Evolutionary conservation across 2,797 vertebrate species (phyloP), one percentile per base, ranked within the genome.

Genomic region (Anguilla marmorata): DNA sequence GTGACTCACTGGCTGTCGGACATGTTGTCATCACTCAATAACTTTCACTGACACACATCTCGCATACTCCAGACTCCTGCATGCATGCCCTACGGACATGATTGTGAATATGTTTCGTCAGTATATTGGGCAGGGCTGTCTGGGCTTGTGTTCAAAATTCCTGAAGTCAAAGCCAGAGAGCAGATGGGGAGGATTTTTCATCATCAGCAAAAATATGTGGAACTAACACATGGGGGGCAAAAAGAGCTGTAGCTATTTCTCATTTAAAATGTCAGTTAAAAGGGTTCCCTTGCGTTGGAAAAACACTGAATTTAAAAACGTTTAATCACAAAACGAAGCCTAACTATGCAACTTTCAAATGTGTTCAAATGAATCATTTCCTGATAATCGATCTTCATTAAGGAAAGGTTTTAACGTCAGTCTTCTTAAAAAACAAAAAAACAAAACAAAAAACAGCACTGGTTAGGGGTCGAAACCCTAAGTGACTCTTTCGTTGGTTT

Each of bases 101-200:
- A 14, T 41, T 27, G 66, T 63, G 33, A 72, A 30, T 50, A 52
- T 85, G 63, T 52, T 41, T 19, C 27, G 14, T 66, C 27, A 74
- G 85, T 50, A 48, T 86, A 48, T 56, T n/a, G 63, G 83, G 21
- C 30, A 30, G 82, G 41, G 63, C 63, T 85, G 82, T 85, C 82
- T 52, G 87, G 63, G 66, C 82, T 74, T 56, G 87, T 74, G 80
- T 52, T 85, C 63, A 27, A 4, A 69, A 54, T 88, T 74, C 83
- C 83, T 41, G 66, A 69, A 33, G 74, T 66, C 60, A 54, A 72
- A 2, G 72, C 30, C 12, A 76, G 76, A 80, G 41, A 82, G 45
- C 79, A n/a, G 79, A 45, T 50, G 79, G 79, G 50, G 74, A 50
- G 24, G 79, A 48, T 82, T 48, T 76, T 37, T 37, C 72, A 76